Percentiles rank a stretch among this genome's conserved stretches.
phyloP scores from a whole-genome alignment of 2,888 invertebrate species.

The Alloplasta piceator region DNA sequence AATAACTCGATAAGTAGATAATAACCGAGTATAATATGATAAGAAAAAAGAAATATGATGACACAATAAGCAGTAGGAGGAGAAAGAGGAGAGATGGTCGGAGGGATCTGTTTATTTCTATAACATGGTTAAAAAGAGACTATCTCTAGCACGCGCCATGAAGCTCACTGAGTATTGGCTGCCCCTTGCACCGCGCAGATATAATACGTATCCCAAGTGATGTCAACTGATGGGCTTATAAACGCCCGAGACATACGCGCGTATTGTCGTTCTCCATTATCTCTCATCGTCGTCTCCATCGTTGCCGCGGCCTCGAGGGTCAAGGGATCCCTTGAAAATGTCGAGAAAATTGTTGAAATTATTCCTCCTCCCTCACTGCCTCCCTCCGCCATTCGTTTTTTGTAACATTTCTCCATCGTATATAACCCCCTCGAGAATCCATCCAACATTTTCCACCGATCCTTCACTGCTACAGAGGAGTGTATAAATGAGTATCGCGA shows the following conservation, averaged over 20 bases:
- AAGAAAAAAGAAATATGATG: constrained; percentile 68
- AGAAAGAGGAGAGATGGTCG: constrained; percentile 26
- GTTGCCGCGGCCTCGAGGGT: not conserved
- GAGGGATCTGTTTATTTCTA: constrained; percentile 51
- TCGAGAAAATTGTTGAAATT: constrained; percentile 34
- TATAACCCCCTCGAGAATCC: constrained; percentile 18
- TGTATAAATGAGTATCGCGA: not conserved
- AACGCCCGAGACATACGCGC: constrained; percentile 8
- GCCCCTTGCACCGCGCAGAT: constrained; percentile 15
- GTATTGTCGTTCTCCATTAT: not conserved
- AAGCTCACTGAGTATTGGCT: constrained; percentile 28
- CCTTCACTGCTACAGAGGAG: not conserved
- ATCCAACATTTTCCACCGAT: constrained; percentile 21
- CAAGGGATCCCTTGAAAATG: constrained; percentile 27
- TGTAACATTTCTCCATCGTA: constrained; percentile 1
- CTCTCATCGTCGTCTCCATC: not conserved
- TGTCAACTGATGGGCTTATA: constrained; percentile 26
- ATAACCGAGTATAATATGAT: constrained; percentile 80
- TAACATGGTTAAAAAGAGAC: constrained; percentile 62
- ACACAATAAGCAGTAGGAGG: constrained; percentile 11
- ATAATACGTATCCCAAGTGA: constrained; percentile 19
- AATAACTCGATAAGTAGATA: constrained; percentile 81
- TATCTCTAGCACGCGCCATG: constrained; percentile 75
- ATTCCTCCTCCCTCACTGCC: not conserved
- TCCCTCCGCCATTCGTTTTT: not conserved